These are phyloP conservation scores for Lingula anatina DNA, from an alignment of 2,888 invertebrate species.

Conservation along the genomic window DNA sequence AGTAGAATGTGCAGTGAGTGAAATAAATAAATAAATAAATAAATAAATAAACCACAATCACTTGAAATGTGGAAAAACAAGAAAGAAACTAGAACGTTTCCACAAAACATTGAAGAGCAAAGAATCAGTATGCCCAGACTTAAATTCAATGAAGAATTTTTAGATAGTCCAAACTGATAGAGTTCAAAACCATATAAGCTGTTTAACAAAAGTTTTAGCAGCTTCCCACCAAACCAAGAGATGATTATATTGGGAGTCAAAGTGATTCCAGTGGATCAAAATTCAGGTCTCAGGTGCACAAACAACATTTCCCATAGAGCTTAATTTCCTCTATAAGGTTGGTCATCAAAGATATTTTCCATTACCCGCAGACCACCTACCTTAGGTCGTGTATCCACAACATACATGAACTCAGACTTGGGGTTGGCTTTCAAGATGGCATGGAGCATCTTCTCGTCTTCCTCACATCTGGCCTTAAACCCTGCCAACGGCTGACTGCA, in stretches of 20 bases:
- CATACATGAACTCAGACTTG: constrained; percentile 86
- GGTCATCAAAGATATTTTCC: too few relatives aligned
- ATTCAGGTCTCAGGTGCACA: too few relatives aligned
- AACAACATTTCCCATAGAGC: too few relatives aligned
- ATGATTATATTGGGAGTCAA: neutral
- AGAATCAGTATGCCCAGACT: neutral
- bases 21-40: too few relatives aligned
- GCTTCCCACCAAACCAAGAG: neutral
- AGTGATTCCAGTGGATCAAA: too few relatives aligned
- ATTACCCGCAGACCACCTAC: constrained; percentile 62
- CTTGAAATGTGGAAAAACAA: too few relatives aligned
- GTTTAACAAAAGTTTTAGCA: neutral
- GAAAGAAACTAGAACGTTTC: too few relatives aligned
- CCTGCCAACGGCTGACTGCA: constrained; percentile 98
- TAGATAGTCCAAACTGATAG: neutral
- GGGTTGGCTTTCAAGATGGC: constrained; percentile 88
- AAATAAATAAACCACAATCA: too few relatives aligned
- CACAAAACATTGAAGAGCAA: too few relatives aligned
- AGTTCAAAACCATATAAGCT: neutral
- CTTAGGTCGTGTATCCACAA: constrained; percentile 95
- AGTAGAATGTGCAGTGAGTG: too few relatives aligned
- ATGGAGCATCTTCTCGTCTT: constrained; percentile 95
- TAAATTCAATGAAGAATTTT: neutral
- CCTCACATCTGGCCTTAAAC: constrained; percentile 92
- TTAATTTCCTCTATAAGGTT: too few relatives aligned